phyloP scores from a whole-genome alignment of 2,113 vertebrate genomes.

The Passer montanus region DNA sequence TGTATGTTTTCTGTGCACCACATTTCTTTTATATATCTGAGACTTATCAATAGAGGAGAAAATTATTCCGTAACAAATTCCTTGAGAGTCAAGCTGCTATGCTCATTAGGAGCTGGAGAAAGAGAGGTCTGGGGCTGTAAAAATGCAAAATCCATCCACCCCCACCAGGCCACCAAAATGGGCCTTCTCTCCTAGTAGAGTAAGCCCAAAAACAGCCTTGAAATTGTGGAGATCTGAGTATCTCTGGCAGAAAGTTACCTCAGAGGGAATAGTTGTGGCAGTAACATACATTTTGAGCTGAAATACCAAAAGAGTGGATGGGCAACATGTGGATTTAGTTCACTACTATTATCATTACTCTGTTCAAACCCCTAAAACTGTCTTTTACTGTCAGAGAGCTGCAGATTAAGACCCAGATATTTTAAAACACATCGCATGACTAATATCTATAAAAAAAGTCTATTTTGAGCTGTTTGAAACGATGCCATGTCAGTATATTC shows the following conservation, averaged over 20 bases:
- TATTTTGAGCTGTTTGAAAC: neutral
- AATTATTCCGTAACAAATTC: neutral
- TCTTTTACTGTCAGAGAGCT: neutral
- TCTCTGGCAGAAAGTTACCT: neutral
- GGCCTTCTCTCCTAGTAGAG: neutral
- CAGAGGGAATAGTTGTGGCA: neutral
- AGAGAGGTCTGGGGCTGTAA: neutral
- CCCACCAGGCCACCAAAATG: neutral
- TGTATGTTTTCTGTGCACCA: neutral
- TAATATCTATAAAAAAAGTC: neutral
- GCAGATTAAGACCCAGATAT: neutral
- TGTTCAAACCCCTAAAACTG: neutral
- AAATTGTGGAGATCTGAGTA: neutral
- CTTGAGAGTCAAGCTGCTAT: neutral
- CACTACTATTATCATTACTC: neutral
- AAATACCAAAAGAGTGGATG: neutral
- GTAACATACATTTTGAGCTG: neutral
- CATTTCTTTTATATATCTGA: neutral
- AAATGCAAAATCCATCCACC: neutral
- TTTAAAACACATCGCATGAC: neutral
- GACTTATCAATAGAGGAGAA: neutral
- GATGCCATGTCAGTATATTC: neutral
- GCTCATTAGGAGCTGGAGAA: neutral
- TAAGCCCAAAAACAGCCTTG: neutral
- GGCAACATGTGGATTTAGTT: neutral